Evolutionary conservation across 1,140 invertebrate genomes (phyloP), one percentile per base, ranked within the genome.

Genomic region (Mycetomoellerius zeteki): DNA sequence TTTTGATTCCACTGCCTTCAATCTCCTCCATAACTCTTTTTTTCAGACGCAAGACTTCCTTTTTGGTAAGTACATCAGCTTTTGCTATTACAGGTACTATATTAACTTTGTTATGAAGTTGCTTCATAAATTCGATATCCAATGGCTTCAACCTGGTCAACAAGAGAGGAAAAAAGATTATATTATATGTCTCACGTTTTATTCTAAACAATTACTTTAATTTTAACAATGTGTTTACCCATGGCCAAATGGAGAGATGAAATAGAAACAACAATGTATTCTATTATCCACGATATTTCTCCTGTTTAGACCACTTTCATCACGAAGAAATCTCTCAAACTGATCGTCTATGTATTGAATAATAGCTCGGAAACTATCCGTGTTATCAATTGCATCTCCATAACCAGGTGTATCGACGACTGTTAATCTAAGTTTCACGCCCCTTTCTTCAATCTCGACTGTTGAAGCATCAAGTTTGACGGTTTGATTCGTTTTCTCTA

Each of bases 51-150:
- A 97, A 95, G 84, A 98, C 97, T 96, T 99, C 99, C 92, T 99
- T 99, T 94, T 99, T 98, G 6, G 99, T 99, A 33, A 99, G 96
- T 85, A 99, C 99, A 96, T 99, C 99, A 37, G 99, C 98, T 96
- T 99, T 99, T 65, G 99, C 99, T 93, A 99, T 99, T 2, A 99
- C 98, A 87, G 99, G 99, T 92, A 99, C 99, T 93, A 99, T 99
- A 94, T 99, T 99, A 4, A 99, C 98, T 97, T 99, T 99, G 91
- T 99, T 98, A 94, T 99, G 99, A 14, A 99, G 96, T 93, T 99
- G 98, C 93, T 99, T 99, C 99, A 99, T 99, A 93, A 99, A 99
- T 96, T 99, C 98, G 91, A 99, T 98, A 95, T 99, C 99, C 86
- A 99, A 94, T 0, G 97, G 97, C 91, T 98, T 98, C 71, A 98